Base-by-base conservation (phyloP, 1,140 invertebrate species). In the Micrasema minimum region DNA sequence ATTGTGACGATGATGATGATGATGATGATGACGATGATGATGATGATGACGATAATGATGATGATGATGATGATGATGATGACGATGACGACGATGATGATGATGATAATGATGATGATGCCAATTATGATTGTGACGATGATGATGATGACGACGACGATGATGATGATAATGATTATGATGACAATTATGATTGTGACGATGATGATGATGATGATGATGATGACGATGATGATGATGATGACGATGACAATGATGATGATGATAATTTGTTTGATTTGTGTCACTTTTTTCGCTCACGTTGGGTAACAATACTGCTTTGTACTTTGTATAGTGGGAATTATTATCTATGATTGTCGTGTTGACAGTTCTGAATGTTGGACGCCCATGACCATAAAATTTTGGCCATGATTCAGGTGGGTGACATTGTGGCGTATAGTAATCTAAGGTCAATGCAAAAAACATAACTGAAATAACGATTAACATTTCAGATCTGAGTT, bases 31-130 rank as follows among this genome's bases (percentile, higher is more conserved):
- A 51, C 11, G 16, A 16, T 2, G 48, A 51, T 51, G 9, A 20
- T 51, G 48, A 51, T 18, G 48, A 51, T 11, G 48, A 16, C 16
- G 7, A 23, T 51, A 11, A 23, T 51, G 22, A 51, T 51, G 48
- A 51, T 22, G 22, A 22, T 51, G 48, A 20, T 22, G 2, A 51
- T 51, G 48, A 51, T 51, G 22, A 51, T 51, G n/a, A 23, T 51
- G 9, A 20, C 16, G 48, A 22, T 51, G 16, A 51, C 18, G 48
- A 20, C 11, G 48, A 51, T 51, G 48, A 51, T 23, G 14, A 51
- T 3, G 48, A 23, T 23, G 4, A 11, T 51, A 16, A 51, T 51
- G 22, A 51, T 22, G 48, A 51, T 51, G 10, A 51, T 51, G 22
- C 6, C 18, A 11, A 22, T 51, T 5, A 12, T 51, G 9, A 51